Percentiles rank a stretch among this genome's conserved stretches.
Evolutionary conservation across 2,888 invertebrate species (phyloP).

Genomic region (Corbicula japonica): DNA sequence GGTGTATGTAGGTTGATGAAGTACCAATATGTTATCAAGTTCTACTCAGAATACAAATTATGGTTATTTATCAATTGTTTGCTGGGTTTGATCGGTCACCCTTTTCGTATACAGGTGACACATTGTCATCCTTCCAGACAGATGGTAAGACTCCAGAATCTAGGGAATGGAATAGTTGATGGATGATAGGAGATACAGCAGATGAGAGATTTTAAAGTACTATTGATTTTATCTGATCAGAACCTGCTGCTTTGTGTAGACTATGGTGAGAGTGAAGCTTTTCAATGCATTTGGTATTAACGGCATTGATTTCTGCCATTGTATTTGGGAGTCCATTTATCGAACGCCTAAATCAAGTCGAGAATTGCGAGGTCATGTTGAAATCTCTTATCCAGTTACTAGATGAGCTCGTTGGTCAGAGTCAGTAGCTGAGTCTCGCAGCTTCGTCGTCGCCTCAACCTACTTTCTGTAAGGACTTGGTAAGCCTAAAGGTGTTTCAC

Average conservation of each 20-base stretch:
- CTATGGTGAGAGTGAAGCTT: too few relatives aligned
- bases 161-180: neutral
- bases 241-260: slow-evolving; percentile 3
- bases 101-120: slow-evolving; percentile 8
- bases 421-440: too few relatives aligned
- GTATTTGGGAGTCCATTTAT: slow-evolving; percentile 2
- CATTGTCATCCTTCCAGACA: slow-evolving; percentile 7
- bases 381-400: too few relatives aligned
- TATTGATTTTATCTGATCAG: slow-evolving; percentile 4
- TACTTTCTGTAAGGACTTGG: neutral
- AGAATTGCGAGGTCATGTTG: too few relatives aligned
- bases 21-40: neutral
- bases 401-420: too few relatives aligned
- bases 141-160: neutral
- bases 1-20: slow-evolving; percentile 8
- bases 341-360: too few relatives aligned
- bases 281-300: slow-evolving; percentile 7
- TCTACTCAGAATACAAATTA: slow-evolving; percentile 9
- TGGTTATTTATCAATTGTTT: slow-evolving; percentile 5
- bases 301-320: slow-evolving; percentile 19
- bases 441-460: too few relatives aligned
- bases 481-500: neutral
- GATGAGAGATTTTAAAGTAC: neutral
- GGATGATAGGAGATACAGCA: neutral
- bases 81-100: slow-evolving; percentile 17